Conservation (phyloP, 1,140 invertebrate genomes). For the Drosophila repletoides region DNA sequence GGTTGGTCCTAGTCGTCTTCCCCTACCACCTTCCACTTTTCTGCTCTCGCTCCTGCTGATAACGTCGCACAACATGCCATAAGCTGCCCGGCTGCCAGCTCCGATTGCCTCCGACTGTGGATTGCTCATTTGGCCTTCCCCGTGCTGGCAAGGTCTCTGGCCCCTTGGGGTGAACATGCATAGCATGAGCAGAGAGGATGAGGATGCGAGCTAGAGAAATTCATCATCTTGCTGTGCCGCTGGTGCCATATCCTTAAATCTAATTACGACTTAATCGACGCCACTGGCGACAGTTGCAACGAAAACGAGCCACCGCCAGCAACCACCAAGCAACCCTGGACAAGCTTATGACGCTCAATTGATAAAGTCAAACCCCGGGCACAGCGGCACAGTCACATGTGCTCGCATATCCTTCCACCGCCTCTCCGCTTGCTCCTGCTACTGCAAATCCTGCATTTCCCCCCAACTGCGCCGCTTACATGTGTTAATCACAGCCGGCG, state of each 20-base stretch:
- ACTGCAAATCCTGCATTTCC: constrained; percentile 31
- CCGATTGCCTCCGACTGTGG: constrained; percentile 22
- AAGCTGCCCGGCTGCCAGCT: constrained; percentile 57
- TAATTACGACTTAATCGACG: constrained; percentile 82
- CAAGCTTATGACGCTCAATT: constrained; percentile 77
- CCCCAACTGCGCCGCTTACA: constrained; percentile 72
- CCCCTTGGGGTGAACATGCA: constrained; percentile 56
- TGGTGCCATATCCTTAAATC: constrained; percentile 82
- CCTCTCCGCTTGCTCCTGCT: not conserved
- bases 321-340: constrained; percentile 43
- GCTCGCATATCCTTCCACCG: constrained; percentile 40
- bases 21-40: not conserved
- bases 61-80: constrained; percentile 78
- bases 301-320: constrained; percentile 42
- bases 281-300: constrained; percentile 79
- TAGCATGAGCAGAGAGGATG: not conserved
- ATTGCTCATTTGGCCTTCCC: constrained; percentile 68
- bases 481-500: constrained; percentile 80
- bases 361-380: constrained; percentile 70
- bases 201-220: constrained; percentile 58
- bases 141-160: not conserved
- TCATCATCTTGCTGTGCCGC: constrained; percentile 78
- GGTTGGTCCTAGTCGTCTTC: constrained; percentile 46
- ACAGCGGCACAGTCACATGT: constrained; percentile 57
- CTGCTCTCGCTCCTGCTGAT: constrained; percentile 51